Conservation (phyloP, 2,797 vertebrate genomes). For the Paramormyrops hopkinsi region DNA sequence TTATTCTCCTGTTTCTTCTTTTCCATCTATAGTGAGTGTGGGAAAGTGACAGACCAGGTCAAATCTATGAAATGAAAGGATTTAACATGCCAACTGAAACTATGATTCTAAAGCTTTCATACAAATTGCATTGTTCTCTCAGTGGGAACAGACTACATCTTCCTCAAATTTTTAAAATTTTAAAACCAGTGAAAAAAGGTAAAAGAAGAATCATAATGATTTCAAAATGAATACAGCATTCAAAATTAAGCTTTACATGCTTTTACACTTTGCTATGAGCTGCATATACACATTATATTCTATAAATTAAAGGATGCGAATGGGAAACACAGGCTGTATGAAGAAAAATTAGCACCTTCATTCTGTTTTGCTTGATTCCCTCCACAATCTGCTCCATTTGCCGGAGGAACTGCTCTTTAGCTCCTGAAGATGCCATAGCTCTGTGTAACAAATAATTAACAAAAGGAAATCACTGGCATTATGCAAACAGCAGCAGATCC, state of each 20-base stretch:
- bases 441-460: constrained; percentile 50
- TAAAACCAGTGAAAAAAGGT: background rate
- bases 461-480: background rate
- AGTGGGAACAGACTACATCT: background rate
- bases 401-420: constrained; percentile 89
- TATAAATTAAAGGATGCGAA: background rate
- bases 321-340: background rate
- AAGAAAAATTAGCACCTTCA: constrained; percentile 72
- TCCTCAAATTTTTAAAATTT: background rate
- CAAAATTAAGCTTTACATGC: background rate
- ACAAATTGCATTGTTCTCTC: background rate
- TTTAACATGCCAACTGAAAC: background rate
- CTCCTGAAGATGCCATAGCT: constrained; percentile 86
- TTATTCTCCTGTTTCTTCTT: constrained; percentile 98
- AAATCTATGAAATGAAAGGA: background rate
- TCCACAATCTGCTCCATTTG: constrained; percentile 99
- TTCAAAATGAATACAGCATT: background rate
- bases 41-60: background rate
- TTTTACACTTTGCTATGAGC: background rate
- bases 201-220: background rate
- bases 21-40: constrained; percentile 72
- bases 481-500: background rate
- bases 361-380: constrained; percentile 91
- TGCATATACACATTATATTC: background rate
- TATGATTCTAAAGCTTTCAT: background rate